These are phyloP conservation scores for Chelonus insularis DNA, from an alignment of 1,140 invertebrate species.

Conservation along the genomic window DNA sequence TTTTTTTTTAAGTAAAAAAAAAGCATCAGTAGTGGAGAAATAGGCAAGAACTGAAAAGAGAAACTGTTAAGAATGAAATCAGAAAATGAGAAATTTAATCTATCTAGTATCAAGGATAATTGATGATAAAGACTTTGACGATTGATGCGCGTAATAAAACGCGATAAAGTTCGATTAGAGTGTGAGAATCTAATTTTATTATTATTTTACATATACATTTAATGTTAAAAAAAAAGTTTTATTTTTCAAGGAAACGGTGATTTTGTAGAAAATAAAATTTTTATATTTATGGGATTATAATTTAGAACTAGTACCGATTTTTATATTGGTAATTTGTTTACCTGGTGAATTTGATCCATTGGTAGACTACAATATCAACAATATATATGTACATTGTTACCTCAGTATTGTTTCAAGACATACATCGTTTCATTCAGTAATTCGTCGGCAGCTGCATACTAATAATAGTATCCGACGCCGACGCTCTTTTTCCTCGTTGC, in stretches of 20 bases:
- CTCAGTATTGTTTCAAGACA: conserved; percentile 50
- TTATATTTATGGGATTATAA: too few relatives aligned
- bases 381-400: conserved; percentile 1
- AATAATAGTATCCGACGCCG: conserved; percentile 55
- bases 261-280: neutral
- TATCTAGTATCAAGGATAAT: conserved; percentile 16
- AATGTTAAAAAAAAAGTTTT: neutral
- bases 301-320: neutral
- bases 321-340: neutral
- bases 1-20: too few relatives aligned
- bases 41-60: neutral
- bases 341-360: too few relatives aligned
- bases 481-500: conserved; percentile 11
- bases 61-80: neutral
- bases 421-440: conserved; percentile 54
- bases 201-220: neutral
- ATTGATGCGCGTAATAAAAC: conserved; percentile 21
- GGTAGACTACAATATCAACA: too few relatives aligned
- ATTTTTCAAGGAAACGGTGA: too few relatives aligned
- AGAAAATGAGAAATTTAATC: conserved; percentile 2
- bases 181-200: neutral
- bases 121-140: conserved; percentile 17
- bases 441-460: conserved; percentile 57
- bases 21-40: too few relatives aligned
- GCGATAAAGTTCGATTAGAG: conserved; percentile 20